phyloP scores from a whole-genome alignment of 1,140 invertebrate species.

The Aphelinus certus region DNA sequence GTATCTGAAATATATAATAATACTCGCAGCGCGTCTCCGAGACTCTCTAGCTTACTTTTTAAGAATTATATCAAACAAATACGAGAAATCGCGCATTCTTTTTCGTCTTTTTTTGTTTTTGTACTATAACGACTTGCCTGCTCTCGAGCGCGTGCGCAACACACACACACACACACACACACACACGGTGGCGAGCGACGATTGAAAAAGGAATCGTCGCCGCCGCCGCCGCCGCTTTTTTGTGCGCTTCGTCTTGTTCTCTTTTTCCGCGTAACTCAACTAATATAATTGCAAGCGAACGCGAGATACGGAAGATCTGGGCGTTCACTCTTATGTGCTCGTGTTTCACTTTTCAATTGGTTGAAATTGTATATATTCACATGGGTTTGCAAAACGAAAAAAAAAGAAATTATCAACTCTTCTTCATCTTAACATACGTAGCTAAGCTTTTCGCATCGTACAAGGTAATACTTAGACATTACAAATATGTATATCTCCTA shows the following conservation, averaged over 20 bases:
- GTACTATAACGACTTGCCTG: conserved; percentile 37
- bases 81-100: conserved; percentile 23
- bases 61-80: conserved; percentile 6
- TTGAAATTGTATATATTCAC: too few species aligned
- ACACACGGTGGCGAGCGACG: conserved; percentile 12
- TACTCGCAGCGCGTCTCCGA: conserved; percentile 15
- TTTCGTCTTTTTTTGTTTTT: conserved; percentile 22
- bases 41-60: not conserved
- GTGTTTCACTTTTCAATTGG: not conserved
- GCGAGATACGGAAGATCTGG: conserved; percentile 7
- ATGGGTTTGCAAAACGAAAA: not conserved
- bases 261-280: not conserved
- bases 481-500: conserved; percentile 32
- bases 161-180: too few species aligned
- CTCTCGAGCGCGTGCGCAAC: not conserved
- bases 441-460: conserved; percentile 29
- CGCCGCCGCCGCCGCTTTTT: not conserved
- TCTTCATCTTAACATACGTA: conserved; percentile 18
- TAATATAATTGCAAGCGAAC: not conserved
- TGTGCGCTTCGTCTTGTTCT: not conserved
- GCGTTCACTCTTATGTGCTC: conserved; percentile 17
- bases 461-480: conserved; percentile 36
- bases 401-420: not conserved
- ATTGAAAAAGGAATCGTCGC: not conserved
- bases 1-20: not conserved